Base-by-base conservation (phyloP, 2,888 invertebrate genomes). In the Dolichopus griseipennis region DNA sequence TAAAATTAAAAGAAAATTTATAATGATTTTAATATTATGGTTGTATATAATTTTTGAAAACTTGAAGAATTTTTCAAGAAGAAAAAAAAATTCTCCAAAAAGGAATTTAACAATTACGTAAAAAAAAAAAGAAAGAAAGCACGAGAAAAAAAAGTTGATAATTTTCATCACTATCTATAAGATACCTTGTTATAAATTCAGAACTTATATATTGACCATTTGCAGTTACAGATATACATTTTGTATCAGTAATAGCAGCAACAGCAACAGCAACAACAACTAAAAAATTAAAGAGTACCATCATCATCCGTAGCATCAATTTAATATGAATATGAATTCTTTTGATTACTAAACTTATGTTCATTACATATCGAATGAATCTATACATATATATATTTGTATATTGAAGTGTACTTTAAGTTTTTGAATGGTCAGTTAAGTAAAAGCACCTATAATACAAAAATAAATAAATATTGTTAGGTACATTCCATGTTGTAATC, bases 401-500 rank as follows among this genome's bases (percentile, higher is more conserved):
- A 37, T 37, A 37, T 37, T 10, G 4, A 37, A 10, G 37, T 37
- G 8, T 37, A 37, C 8, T 10, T 37, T 10, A 52, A 52, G 15
- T 18, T 52, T 52, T 52, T 18, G 18, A 52, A 52, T 52, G 18
- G 52, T 52, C 52, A 52, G n/a, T 52, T 12, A 12, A 52, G 52
- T 6, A 52, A 52, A 52, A 27, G 27, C 2, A 27, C 5, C 5
- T 27, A 27, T 4, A 27, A 27, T 4, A 27, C 27, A 27, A 27
- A 27, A 27, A 5, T 5, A 27, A 27, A 27, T 4, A 41, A 41
- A 41, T 12, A 52, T 52, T 52, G 52, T 52, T 52, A n/a, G n/a
- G n/a, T n/a, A 15, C 52, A 52, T 52, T 52, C 52, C 52, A 52
- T 52, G 52, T 52, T 52, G 52, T 52, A 52, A 52, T 52, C 52